Base-by-base conservation (phyloP, 2,888 invertebrate species). In the Hofmannophila pseudospretella region DNA sequence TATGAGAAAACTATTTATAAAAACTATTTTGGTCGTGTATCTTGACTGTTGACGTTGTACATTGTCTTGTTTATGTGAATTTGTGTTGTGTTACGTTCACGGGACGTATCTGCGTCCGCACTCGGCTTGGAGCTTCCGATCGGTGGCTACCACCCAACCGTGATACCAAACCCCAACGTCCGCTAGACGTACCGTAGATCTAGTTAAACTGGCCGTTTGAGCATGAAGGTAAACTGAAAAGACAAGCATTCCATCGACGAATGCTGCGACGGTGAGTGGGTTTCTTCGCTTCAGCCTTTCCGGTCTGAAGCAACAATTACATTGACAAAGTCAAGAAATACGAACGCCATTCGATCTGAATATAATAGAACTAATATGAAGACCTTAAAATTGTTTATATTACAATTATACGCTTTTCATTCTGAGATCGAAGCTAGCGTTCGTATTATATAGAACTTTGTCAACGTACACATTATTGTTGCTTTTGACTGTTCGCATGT, bases 11-110 rank as follows among this genome's bases (percentile, higher is more conserved):
- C n/a, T n/a, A n/a, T n/a, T n/a, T n/a, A n/a, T n/a, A 82, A 86
- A 86, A 86, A 85, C 86, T 77, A 86, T 86, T 86, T 86, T 86
- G 86, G 86, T 86, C 86, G 86, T 82, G 73, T 80, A 73, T 65
- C 64, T 79, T 73, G 64, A 71, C 66, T 78, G 71, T 75, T 67
- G 65, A 74, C 70, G 66, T 77, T 68, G 12, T 38, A 61, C n/a
- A 73, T 69, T 82, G 84, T 84, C 82, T 82, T 84, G 85, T 85
- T 81, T 71, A 80, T 84, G 84, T 86, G 84, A 79, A 84, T 85
- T 84, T 86, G 84, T 86, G 85, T 86, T 81, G 82, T 84, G 84
- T 79, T 76, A 71, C 69, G 58, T 30, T 44, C 42, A 46, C 71
- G 74, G 68, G 67, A 54, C 49, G 61, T 64, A 68, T 62, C 75